phyloP scores from a whole-genome alignment of 2,888 invertebrate genomes.

The Eristalis tenax region DNA sequence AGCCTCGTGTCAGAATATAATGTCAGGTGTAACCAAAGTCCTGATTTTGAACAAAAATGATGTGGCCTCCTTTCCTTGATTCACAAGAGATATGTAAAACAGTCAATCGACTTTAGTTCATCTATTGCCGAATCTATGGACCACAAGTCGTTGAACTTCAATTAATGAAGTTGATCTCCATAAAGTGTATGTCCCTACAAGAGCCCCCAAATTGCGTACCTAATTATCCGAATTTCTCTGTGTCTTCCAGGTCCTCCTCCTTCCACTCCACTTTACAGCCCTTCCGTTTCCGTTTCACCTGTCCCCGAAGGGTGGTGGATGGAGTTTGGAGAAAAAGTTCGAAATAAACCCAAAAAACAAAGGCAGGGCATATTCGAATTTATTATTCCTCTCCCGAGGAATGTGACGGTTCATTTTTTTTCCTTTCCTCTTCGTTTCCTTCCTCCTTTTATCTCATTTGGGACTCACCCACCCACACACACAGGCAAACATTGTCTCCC shows the following conservation, averaged over 20 bases:
- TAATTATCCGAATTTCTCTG: not conserved
- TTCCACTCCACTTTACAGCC: not conserved
- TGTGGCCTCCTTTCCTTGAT: not conserved
- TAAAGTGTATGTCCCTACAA: not conserved
- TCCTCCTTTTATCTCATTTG: not conserved
- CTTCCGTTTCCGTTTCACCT: not conserved
- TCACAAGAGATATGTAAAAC: not conserved
- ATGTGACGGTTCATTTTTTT: slow-evolving; percentile 3
- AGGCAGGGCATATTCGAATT: slow-evolving; percentile 20
- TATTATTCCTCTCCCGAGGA: slow-evolving; percentile 22
- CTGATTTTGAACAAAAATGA: not conserved
- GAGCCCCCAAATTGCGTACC: not conserved
- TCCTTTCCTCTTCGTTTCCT: not conserved
- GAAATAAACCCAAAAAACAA: slow-evolving; percentile 9
- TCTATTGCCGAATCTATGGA: not conserved
- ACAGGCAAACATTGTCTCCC: not conserved
- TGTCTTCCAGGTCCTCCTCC: not conserved
- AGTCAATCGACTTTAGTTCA: not conserved
- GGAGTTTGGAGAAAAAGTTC: not conserved
- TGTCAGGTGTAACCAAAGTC: not conserved
- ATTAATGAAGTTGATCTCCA: not conserved
- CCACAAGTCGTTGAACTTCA: not conserved
- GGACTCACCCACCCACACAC: not conserved
- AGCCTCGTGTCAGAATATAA: too few species aligned
- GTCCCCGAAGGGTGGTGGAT: not conserved